A percentile compares a stretch with the other conserved stretches of the same genome.
Conservation (phyloP, 1,140 invertebrate genomes). For the Uloborus diversus region DNA sequence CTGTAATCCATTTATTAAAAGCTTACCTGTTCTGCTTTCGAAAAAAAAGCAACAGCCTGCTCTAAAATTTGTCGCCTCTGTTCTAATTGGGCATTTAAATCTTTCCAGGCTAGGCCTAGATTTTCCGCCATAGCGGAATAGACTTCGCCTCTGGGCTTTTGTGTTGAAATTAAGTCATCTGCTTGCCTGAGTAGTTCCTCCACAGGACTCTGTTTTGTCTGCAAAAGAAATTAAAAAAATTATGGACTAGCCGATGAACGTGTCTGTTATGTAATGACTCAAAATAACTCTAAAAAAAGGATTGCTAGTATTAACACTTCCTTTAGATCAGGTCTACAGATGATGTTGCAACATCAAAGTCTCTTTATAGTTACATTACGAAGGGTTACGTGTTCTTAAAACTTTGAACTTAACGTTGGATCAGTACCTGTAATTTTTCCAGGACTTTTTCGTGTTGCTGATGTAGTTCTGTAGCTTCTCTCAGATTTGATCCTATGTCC, state of each 20-base stretch:
- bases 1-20: no score
- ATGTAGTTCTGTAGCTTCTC: slow-evolving; percentile 79
- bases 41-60: slow-evolving; percentile 66
- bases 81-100: slow-evolving; percentile 83
- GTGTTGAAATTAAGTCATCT: slow-evolving; percentile 81
- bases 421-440: slow-evolving; percentile 80
- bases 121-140: slow-evolving; percentile 92
- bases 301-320: no score
- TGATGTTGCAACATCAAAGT: no score
- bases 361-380: no score
- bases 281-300: no score
- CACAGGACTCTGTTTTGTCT: slow-evolving; percentile 91
- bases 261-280: no score
- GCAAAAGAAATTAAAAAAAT: slow-evolving; percentile 60
- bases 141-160: slow-evolving; percentile 79
- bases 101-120: slow-evolving; percentile 85
- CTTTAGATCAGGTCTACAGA: no score
- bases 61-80: slow-evolving; percentile 80
- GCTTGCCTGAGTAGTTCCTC: slow-evolving; percentile 87
- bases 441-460: slow-evolving; percentile 85
- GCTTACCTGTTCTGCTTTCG: slow-evolving; percentile 23
- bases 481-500: slow-evolving; percentile 78
- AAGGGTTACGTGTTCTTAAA: no score
- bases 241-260: no score
- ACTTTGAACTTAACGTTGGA: no score